These are phyloP conservation scores for Stenchaetothrips biformis DNA, from an alignment of 2,888 invertebrate genomes.

Conservation along the genomic window DNA sequence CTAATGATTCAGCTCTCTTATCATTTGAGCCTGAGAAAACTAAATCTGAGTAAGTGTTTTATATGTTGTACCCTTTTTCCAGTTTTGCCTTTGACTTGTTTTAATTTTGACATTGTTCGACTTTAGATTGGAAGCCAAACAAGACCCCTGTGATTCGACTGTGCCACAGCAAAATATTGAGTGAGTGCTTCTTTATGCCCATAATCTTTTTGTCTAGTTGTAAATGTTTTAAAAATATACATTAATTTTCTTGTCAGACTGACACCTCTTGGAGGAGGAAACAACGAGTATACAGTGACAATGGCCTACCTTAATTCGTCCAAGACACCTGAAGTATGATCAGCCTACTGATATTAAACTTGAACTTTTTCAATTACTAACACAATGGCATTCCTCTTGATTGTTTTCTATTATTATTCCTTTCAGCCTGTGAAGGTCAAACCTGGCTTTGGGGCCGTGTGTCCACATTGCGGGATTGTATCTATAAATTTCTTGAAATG, in stretches of 20 bases:
- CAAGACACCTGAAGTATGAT: neutral
- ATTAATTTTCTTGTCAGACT: neutral
- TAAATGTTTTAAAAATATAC: neutral
- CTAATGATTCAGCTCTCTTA: neutral
- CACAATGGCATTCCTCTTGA: neutral
- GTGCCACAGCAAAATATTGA: neutral
- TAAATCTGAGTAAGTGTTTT: neutral
- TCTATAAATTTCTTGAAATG: slow-evolving; percentile 76
- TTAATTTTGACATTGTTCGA: neutral
- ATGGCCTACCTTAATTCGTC: neutral
- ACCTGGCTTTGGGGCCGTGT: slow-evolving; percentile 57
- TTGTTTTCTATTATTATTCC: neutral
- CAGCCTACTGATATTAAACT: neutral
- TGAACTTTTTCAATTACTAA: neutral
- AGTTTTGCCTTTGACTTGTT: neutral
- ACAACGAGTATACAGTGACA: neutral
- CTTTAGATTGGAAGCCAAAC: neutral
- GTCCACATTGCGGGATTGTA: slow-evolving; percentile 72
- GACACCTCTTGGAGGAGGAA: neutral
- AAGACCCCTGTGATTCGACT: neutral
- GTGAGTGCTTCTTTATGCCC: neutral
- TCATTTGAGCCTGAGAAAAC: neutral
- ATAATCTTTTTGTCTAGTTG: neutral
- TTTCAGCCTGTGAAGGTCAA: neutral
- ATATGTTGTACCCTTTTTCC: neutral